Conservation (phyloP, 1,140 invertebrate genomes). For the Drosophila grimshawi region DNA sequence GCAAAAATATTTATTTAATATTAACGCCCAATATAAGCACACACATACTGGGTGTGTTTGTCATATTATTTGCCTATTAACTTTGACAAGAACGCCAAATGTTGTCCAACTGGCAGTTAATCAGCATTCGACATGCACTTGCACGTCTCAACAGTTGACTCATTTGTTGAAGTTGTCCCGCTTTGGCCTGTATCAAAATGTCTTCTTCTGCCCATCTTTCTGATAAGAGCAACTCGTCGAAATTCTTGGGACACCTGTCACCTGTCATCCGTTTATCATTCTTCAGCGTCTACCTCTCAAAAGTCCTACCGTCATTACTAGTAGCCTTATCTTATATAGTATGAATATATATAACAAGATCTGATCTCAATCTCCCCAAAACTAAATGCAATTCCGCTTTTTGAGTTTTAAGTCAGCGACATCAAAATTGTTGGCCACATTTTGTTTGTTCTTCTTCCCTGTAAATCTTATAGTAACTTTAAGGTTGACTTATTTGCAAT, state of each 20-base stretch:
- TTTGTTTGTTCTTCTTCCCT: neutral
- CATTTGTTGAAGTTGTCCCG: neutral
- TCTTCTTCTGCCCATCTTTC: slow-evolving; percentile 15
- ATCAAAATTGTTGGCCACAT: neutral
- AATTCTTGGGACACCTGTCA: slow-evolving; percentile 47
- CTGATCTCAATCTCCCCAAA: slow-evolving; percentile 10
- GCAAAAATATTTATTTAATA: slow-evolving; percentile 75
- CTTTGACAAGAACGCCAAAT: slow-evolving; percentile 66
- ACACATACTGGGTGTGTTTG: neutral
- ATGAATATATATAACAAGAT: too few species aligned
- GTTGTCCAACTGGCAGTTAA: slow-evolving; percentile 60
- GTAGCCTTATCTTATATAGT: neutral
- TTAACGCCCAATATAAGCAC: slow-evolving; percentile 39
- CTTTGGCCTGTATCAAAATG: slow-evolving; percentile 10
- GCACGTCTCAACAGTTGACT: slow-evolving; percentile 38
- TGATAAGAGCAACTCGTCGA: slow-evolving; percentile 41
- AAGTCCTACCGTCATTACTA: slow-evolving; percentile 25
- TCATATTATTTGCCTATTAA: slow-evolving; percentile 25
- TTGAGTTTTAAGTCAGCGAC: slow-evolving; percentile 6
- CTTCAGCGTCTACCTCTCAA: slow-evolving; percentile 12
- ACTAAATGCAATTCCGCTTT: neutral
- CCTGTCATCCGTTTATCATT: slow-evolving; percentile 68
- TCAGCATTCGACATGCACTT: slow-evolving; percentile 58
- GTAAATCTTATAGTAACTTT: too few species aligned
- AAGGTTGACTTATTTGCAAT: neutral